A percentile compares a stretch with the other conserved stretches of the same genome.
phyloP scores from a whole-genome alignment of 2,797 vertebrate genomes.

The Luscinia luscinia region DNA sequence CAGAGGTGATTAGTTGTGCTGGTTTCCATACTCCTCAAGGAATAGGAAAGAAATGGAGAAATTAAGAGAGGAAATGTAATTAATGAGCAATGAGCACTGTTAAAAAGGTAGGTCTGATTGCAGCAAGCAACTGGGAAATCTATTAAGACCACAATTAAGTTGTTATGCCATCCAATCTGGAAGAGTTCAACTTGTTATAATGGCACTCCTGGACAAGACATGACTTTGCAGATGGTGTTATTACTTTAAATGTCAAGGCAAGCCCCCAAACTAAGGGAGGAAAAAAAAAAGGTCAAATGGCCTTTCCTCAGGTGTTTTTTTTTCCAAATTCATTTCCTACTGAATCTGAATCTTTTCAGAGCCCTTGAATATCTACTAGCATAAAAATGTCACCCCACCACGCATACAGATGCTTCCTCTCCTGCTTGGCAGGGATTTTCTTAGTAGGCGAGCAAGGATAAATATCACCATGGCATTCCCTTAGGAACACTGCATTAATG shows the following conservation, averaged over 20 bases:
- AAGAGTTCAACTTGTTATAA: conserved; percentile 13
- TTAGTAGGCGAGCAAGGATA: not conserved
- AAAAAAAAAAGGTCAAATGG: not conserved
- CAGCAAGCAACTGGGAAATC: conserved; percentile 7
- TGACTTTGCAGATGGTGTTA: conserved; percentile 18
- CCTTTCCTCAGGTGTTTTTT: conserved; percentile 32
- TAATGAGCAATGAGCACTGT: conserved; percentile 11
- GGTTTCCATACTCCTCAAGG: conserved; percentile 33
- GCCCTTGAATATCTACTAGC: conserved; percentile 3
- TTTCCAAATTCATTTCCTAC: conserved; percentile 9
- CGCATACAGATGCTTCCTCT: conserved; percentile 35
- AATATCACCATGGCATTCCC: conserved; percentile 59
- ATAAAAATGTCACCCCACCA: conserved; percentile 26
- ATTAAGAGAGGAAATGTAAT: conserved; percentile 57
- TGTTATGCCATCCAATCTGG: conserved; percentile 1
- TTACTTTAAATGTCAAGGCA: conserved; percentile 41
- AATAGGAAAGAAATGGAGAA: conserved; percentile 45
- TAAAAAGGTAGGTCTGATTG: conserved; percentile 36
- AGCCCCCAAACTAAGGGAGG: not conserved
- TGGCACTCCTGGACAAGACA: not conserved
- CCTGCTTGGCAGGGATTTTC: conserved; percentile 47
- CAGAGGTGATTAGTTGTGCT: conserved; percentile 35
- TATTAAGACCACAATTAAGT: conserved; percentile 39
- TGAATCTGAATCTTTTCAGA: conserved; percentile 30
- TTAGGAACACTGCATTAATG: conserved; percentile 10